Conservation (phyloP, 2,113 vertebrate species). For the Percina caprodes region DNA sequence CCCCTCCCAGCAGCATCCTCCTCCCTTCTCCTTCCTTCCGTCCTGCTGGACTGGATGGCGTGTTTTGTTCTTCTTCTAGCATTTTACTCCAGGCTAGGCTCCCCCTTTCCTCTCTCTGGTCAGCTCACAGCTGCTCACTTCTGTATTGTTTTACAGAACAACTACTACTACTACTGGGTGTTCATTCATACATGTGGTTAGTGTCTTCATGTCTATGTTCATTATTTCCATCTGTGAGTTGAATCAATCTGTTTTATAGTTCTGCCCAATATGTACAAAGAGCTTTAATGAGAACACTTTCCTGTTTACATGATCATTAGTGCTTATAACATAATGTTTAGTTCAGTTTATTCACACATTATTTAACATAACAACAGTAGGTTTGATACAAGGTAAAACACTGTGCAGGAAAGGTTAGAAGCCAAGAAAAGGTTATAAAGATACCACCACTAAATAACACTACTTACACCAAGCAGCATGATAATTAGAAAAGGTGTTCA, state of each 20-base stretch:
- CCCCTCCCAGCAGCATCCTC: constrained; percentile 40
- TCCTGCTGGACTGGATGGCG: background rate
- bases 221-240: background rate
- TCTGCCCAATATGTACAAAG: background rate
- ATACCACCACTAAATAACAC: too few relatives aligned
- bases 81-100: background rate
- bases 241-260: background rate
- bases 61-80: constrained; percentile 20
- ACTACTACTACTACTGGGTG: too few relatives aligned
- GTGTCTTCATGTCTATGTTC: background rate
- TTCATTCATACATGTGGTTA: background rate
- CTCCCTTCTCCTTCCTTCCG: constrained; percentile 49
- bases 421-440: too few relatives aligned
- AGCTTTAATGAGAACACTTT: background rate
- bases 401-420: too few relatives aligned
- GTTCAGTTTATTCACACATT: too few relatives aligned
- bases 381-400: too few relatives aligned
- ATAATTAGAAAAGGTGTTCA: too few relatives aligned
- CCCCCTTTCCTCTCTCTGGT: constrained; percentile 14
- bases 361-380: too few relatives aligned
- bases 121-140: background rate
- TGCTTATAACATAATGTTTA: background rate
- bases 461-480: too few relatives aligned
- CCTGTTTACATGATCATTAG: background rate
- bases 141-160: background rate